Base-by-base conservation (phyloP, 2,888 invertebrate species). In the Gari tellinella region DNA sequence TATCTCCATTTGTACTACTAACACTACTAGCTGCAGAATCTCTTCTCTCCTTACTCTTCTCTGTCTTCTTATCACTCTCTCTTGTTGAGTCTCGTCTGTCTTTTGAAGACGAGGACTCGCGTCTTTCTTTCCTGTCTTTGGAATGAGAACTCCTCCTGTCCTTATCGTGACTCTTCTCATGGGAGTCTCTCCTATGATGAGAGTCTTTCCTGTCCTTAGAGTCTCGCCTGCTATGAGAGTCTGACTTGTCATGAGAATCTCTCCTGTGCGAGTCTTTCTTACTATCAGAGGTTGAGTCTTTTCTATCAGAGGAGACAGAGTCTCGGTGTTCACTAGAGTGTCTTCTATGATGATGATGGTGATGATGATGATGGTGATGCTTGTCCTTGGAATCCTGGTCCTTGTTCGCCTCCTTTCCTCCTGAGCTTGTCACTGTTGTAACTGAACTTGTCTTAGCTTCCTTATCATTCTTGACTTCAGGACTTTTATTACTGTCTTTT, bases 211-310 rank as follows among this genome's bases (percentile, higher is more conserved):
- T 53, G 12, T 67, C 60, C 25, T 48, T 45, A 19, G 67, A 67
- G 46, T 64, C 55, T 52, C 51, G 63, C 41, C 67, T 60, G 23
- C 60, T 53, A 64, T 58, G 21, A 0, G 53, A 49, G 10, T 62
- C 66, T 62, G 46, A 60, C 46, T 45, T 55, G 12, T 60, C 66
- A 12, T 73, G 31, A 15, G 68, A 62, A n/a, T 69, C 51, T 12
- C 40, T 46, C 51, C 55, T 53, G 12, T 58, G 21, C 0, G 53
- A 49, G 10, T 62, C 66, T 62, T 56, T 64, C 46, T 51, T 60
- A n/a, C 60, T 66, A 12, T 73, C 64, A 23, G 52, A 46, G 0
- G 45, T 60, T 10, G 78, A 78, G 7, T 79, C 74, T 58, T 46
- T 63, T n/a, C 64, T 52, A n/a, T 78, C 73, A 26, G 45, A 45